Conservation (phyloP, 2,113 vertebrate species). For the Taurulus bubalis region DNA sequence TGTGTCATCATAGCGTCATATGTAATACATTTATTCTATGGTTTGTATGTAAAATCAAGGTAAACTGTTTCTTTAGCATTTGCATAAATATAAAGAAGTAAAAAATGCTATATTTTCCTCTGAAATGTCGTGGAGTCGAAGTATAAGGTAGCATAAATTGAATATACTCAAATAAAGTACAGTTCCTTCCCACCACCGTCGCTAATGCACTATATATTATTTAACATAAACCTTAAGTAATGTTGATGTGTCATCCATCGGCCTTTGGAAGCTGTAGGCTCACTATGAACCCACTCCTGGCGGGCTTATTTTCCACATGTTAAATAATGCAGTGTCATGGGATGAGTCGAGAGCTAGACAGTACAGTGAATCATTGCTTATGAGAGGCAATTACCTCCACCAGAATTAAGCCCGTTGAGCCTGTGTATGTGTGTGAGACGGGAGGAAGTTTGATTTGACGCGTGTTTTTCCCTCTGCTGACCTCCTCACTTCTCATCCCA, state of each 20-base stretch:
- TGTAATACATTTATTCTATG: neutral
- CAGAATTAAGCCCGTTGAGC: neutral
- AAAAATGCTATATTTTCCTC: neutral
- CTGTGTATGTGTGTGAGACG: neutral
- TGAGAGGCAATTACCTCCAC: neutral
- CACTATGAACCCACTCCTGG: neutral
- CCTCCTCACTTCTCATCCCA: neutral
- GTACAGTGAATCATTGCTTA: neutral
- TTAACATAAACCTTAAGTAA: neutral
- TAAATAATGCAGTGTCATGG: conserved; percentile 15
- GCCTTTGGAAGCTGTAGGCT: neutral
- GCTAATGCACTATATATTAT: neutral
- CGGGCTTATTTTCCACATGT: neutral
- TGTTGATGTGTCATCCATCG: neutral
- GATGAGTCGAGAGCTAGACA: neutral
- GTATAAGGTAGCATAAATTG: neutral
- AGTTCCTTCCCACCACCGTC: neutral
- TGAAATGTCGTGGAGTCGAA: neutral
- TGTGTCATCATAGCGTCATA: neutral
- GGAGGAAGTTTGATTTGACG: neutral
- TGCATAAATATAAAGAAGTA: neutral
- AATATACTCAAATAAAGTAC: neutral
- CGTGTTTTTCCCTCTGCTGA: neutral
- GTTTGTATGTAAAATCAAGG: neutral
- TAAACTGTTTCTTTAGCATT: neutral